Evolutionary conservation across 2,888 invertebrate genomes (phyloP).

Genomic region (Netelia melanura): DNA sequence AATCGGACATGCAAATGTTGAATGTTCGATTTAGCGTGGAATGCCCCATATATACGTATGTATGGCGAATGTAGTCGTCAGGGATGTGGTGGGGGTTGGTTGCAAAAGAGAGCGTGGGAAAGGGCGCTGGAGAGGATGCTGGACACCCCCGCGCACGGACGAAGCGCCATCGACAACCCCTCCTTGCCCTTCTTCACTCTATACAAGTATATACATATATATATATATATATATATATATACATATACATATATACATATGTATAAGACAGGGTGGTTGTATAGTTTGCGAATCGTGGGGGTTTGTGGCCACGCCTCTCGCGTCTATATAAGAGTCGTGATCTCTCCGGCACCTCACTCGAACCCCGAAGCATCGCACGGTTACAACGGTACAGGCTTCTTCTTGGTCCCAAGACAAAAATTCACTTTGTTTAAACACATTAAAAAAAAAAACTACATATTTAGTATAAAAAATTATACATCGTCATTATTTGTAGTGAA

Average conservation of each 20-base stretch:
- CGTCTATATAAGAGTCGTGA: constrained; percentile 81
- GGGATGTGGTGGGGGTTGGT: background rate
- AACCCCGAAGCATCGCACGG: constrained; percentile 73
- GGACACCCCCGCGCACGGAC: constrained; percentile 53
- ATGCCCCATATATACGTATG: background rate
- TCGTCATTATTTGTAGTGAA: constrained; percentile 11
- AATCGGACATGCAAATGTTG: too few relatives aligned
- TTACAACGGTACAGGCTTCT: constrained; percentile 63
- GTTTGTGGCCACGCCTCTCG: constrained; percentile 80
- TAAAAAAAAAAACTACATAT: background rate
- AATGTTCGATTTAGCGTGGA: too few relatives aligned
- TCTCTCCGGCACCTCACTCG: constrained; percentile 79
- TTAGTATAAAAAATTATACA: background rate
- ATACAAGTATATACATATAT: constrained; percentile 20
- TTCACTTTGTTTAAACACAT: background rate
- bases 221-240: constrained; percentile 32
- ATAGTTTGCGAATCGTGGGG: constrained; percentile 62
- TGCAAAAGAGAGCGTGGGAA: constrained; percentile 23
- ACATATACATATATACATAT: constrained; percentile 11
- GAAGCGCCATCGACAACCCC: constrained; percentile 54
- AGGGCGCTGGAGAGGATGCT: constrained; percentile 50
- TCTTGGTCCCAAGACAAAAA: constrained; percentile 7
- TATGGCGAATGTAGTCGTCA: background rate
- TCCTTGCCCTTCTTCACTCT: constrained; percentile 34
- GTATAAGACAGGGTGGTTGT: background rate